Evolutionary conservation across 2,797 vertebrate species (phyloP), one percentile per base, ranked within the genome.

Genomic region (Bovichtus diacanthus): DNA sequence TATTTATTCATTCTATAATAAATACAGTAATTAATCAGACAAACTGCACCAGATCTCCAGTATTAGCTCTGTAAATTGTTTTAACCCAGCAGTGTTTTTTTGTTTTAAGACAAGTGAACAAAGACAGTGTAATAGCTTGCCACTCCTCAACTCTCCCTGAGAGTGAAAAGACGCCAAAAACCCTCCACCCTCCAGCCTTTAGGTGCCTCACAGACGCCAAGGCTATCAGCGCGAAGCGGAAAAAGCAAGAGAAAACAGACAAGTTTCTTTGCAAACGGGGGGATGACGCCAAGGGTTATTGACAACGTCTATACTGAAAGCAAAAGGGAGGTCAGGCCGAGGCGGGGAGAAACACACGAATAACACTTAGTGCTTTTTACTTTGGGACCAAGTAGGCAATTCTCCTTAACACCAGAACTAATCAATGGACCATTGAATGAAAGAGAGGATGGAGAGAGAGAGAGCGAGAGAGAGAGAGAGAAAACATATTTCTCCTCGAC

Each of bases 311-410:
- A 55, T 81, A 27, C 64, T 87, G 80, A 84, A 65, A 84, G 81
- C 72, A 56, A 46, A 78, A 70, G 58, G 76, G 81, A 80, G 81
- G 77, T 80, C 68, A 67, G 65, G 23, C 27, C 9, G 16, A 80
- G 65, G 70, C 46, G 19, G 56, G 55, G 70, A 72, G 74, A 80
- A 66, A 77, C 84, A 83, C 76, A 76, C 71, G 51, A 70, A 89
- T 87, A 92, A 89, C 89, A 87, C 90, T 91, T 91, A 91, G 91
- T 88, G 92, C 88, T 85, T 90, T 92, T 92, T 91, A 86, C 83
- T 88, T 90, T 88, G 77, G 80, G 80, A 90, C 80, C 88, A 86
- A 87, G 84, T 81, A 85, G 80, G 84, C 90, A 91, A 89, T 93
- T 93, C 88, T 90, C 70, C 74, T 85, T 86, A 79, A 93, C 91